Conservation (phyloP, 2,113 vertebrate species). For the Cricetomys ansorgei region DNA sequence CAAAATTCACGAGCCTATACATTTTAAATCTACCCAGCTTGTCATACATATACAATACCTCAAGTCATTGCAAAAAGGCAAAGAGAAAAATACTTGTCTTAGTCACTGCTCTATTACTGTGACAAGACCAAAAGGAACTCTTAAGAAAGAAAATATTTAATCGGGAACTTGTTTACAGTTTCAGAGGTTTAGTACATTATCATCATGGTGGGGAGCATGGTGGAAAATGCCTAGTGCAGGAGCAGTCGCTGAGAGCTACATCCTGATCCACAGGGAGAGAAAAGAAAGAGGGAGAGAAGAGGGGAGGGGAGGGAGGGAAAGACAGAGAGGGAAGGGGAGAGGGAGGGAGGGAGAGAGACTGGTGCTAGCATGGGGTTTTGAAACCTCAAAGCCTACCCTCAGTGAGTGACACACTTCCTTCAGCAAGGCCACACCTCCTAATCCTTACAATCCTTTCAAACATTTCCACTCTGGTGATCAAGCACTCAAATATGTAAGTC, state of each 20-base stretch:
- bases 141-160: neutral
- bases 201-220: neutral
- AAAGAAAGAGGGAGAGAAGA: neutral
- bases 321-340: neutral
- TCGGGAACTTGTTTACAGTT: neutral
- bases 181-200: neutral
- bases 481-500: neutral
- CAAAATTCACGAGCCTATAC: neutral
- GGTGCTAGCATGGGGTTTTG: neutral
- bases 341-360: neutral
- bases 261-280: neutral
- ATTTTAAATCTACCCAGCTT: neutral
- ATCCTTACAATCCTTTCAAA: neutral
- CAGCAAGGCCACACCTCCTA: neutral
- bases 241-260: neutral
- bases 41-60: neutral
- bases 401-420: neutral
- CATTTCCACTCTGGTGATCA: neutral
- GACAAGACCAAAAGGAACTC: neutral
- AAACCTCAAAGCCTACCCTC: neutral
- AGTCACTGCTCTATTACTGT: neutral
- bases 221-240: neutral
- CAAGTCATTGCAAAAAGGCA: neutral
- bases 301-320: neutral
- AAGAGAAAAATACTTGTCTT: neutral